phyloP scores from a whole-genome alignment of 2,888 invertebrate species.

The Chrysotoxum bicinctum region DNA sequence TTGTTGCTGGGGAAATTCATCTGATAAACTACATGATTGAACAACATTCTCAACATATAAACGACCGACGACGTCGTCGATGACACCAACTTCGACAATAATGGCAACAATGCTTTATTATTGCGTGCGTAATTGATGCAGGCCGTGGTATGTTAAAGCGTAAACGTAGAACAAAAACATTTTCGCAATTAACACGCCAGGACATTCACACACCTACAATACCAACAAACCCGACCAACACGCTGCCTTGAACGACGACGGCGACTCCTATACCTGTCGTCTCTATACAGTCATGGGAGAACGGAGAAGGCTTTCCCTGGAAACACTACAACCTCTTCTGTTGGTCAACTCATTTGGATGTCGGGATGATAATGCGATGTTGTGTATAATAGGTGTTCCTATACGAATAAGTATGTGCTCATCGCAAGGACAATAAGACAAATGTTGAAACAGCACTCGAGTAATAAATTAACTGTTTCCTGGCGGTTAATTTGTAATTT shows the following conservation, averaged over 20 bases:
- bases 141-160: constrained; percentile 8
- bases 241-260: constrained; percentile 1
- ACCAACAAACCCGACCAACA: neutral
- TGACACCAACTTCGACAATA: constrained; percentile 23
- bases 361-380: neutral
- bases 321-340: neutral
- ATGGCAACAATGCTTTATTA: constrained; percentile 61
- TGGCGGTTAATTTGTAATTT: constrained; percentile 71
- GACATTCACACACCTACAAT: constrained; percentile 11
- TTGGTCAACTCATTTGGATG: constrained; percentile 22
- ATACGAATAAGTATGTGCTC: neutral
- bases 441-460: constrained; percentile 54
- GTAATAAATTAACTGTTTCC: constrained; percentile 68
- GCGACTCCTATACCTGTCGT: too few species aligned
- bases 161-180: constrained; percentile 60
- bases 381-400: too few species aligned
- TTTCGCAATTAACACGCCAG: constrained; percentile 61
- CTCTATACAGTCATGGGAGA: too few species aligned
- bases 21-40: neutral
- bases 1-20: neutral
- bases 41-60: constrained; percentile 20
- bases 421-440: constrained; percentile 58
- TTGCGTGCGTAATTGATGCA: constrained; percentile 61
- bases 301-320: neutral
- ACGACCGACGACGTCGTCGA: neutral